These are phyloP conservation scores for Ornithoptera priamus DNA, from an alignment of 2,888 invertebrate genomes.

Conservation along the genomic window DNA sequence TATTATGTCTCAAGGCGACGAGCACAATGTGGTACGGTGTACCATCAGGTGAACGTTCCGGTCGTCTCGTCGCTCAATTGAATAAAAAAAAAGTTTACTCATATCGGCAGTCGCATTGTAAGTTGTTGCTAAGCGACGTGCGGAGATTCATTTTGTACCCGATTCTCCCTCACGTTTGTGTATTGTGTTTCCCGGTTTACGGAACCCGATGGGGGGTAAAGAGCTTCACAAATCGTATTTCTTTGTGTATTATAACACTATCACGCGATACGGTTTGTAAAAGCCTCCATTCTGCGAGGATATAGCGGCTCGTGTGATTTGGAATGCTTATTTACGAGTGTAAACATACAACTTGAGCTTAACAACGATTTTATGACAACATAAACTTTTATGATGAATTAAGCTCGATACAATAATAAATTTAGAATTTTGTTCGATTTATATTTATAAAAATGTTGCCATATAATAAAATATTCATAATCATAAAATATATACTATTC, in stretches of 20 bases:
- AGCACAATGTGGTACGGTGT: no score
- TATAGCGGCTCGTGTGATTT: no score
- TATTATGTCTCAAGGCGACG: no score
- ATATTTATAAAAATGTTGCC: background rate
- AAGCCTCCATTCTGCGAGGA: no score
- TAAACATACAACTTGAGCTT: no score
- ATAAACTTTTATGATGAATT: background rate
- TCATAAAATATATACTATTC: no score
- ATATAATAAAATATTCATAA: background rate
- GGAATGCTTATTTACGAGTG: no score
- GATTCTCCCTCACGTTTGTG: constrained; percentile 26
- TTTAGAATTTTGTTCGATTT: constrained; percentile 1
- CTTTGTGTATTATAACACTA: constrained; percentile 16
- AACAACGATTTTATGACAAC: background rate
- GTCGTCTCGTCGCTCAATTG: no score
- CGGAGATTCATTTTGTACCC: background rate
- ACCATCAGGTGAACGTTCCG: no score
- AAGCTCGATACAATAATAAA: constrained; percentile 1
- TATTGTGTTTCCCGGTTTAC: constrained; percentile 19
- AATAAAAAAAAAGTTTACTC: no score
- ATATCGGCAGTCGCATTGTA: no score
- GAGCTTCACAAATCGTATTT: constrained; percentile 19
- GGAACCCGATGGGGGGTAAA: constrained; percentile 3
- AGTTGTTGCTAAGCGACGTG: no score
- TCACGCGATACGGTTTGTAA: background rate